Evolutionary conservation across 2,113 vertebrate species (phyloP).

Genomic region (Trogon surrucura): DNA sequence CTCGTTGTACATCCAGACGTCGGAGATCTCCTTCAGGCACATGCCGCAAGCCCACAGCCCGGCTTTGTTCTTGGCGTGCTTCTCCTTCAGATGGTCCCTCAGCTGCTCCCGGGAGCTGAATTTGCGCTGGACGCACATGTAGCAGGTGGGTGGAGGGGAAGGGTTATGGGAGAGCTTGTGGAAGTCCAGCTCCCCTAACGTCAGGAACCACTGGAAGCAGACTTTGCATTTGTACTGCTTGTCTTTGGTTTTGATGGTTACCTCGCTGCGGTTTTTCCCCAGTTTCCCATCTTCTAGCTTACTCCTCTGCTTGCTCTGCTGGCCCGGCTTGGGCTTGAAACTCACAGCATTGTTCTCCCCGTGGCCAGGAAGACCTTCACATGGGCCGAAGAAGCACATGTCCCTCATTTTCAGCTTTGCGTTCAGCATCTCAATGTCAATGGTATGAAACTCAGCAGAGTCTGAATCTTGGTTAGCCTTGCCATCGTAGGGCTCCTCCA

Average conservation of each 20-base stretch:
- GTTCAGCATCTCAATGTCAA: conserved; percentile 81
- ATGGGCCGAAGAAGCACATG: conserved; percentile 78
- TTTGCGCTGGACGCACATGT: conserved; percentile 97
- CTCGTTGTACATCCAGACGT: conserved; percentile 98
- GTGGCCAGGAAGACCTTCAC: conserved; percentile 63
- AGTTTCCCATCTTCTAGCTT: conserved; percentile 60
- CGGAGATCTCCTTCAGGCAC: conserved; percentile 94
- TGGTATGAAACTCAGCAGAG: conserved; percentile 70
- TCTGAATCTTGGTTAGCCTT: not conserved
- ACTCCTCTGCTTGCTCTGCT: conserved; percentile 68
- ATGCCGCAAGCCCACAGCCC: conserved; percentile 97
- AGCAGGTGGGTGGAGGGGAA: conserved; percentile 94
- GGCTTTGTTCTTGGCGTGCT: conserved; percentile 89
- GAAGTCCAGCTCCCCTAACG: conserved; percentile 91
- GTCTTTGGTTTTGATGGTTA: conserved; percentile 81
- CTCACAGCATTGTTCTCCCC: not conserved
- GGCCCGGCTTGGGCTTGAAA: conserved; percentile 18
- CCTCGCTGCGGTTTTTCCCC: conserved; percentile 72
- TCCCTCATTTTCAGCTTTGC: conserved; percentile 84
- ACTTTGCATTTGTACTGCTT: conserved; percentile 95
- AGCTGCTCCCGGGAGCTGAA: conserved; percentile 95
- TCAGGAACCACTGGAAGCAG: conserved; percentile 95
- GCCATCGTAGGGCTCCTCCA: conserved; percentile 1
- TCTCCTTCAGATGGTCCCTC: conserved; percentile 91
- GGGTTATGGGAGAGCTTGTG: conserved; percentile 95